Evolutionary conservation across 2,888 invertebrate species (phyloP).

Genomic region (Cephus nigrinus): DNA sequence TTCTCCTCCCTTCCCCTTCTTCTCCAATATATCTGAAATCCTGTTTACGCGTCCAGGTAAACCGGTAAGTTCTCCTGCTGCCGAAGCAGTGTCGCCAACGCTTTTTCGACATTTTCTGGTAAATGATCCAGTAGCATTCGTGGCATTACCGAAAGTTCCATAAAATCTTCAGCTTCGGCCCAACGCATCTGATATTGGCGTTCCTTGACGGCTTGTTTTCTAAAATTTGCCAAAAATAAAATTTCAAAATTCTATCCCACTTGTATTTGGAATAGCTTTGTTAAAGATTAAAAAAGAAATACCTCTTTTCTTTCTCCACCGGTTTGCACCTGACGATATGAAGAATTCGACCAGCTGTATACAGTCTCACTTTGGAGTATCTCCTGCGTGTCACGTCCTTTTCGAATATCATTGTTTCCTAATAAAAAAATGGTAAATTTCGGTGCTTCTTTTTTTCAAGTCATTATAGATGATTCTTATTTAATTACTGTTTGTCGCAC

Average conservation of each 20-base stretch:
- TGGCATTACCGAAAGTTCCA: constrained; percentile 85
- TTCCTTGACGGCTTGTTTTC: constrained; percentile 70
- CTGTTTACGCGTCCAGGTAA: constrained; percentile 22
- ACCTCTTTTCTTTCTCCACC: constrained; percentile 63
- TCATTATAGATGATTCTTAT: no score
- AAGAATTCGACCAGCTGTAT: constrained; percentile 83
- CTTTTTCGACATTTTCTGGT: constrained; percentile 81
- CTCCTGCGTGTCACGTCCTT: constrained; percentile 76
- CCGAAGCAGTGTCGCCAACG: constrained; percentile 73
- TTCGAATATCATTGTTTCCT: constrained; percentile 76
- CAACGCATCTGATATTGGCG: constrained; percentile 79
- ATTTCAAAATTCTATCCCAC: constrained; percentile 11
- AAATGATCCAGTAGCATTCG: constrained; percentile 88
- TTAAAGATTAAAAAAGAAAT: neutral
- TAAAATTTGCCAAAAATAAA: constrained; percentile 30
- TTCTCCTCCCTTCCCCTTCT: no score
- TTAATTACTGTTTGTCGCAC: constrained; percentile 69
- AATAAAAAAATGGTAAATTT: constrained; percentile 27
- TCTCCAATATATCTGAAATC: no score
- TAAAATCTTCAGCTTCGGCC: constrained; percentile 84
- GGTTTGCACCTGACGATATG: constrained; percentile 81
- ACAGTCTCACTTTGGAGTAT: constrained; percentile 78
- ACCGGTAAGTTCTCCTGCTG: constrained; percentile 60
- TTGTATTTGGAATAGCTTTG: neutral
- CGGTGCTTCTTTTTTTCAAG: neutral